A percentile compares a stretch with the other conserved stretches of the same genome.
Conservation (phyloP, 2,888 invertebrate genomes). For the Cactoblastis cactorum region DNA sequence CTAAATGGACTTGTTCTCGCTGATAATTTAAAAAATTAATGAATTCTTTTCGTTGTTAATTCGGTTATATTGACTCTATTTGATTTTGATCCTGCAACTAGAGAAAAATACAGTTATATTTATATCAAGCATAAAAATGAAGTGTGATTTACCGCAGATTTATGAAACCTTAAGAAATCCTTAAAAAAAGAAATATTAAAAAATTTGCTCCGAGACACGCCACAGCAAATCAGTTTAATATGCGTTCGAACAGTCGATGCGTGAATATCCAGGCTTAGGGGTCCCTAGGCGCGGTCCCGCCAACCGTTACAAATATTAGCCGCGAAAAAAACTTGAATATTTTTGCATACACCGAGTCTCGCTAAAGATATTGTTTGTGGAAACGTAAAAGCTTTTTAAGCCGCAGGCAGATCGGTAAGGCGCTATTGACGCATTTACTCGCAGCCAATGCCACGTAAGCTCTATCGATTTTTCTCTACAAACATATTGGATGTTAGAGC, state of each 20-base stretch:
- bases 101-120: too few species aligned
- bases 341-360: slow-evolving; percentile 62
- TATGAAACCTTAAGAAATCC: too few species aligned
- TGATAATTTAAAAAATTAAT: too few species aligned
- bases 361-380: slow-evolving; percentile 69
- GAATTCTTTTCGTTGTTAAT: too few species aligned
- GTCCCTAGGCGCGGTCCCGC: slow-evolving; percentile 42
- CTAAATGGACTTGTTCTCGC: too few species aligned
- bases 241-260: slow-evolving; percentile 46
- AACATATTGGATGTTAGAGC: neutral
- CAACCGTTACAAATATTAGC: slow-evolving; percentile 59
- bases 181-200: neutral
- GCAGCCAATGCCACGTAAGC: slow-evolving; percentile 46
- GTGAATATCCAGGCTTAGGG: slow-evolving; percentile 64
- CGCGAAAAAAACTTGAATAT: slow-evolving; percentile 71
- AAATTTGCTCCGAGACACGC: slow-evolving; percentile 30
- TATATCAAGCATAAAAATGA: too few species aligned
- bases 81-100: too few species aligned
- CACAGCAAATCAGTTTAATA: slow-evolving; percentile 53
- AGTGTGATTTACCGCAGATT: too few species aligned
- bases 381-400: slow-evolving; percentile 76
- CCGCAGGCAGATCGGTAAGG: slow-evolving; percentile 63
- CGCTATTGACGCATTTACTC: slow-evolving; percentile 49
- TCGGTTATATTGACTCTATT: too few species aligned
- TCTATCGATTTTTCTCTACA: slow-evolving; percentile 53